Evolutionary conservation across 2,113 vertebrate species (phyloP), one percentile per base, ranked within the genome.

Genomic region (Phylloscopus trochiloides): DNA sequence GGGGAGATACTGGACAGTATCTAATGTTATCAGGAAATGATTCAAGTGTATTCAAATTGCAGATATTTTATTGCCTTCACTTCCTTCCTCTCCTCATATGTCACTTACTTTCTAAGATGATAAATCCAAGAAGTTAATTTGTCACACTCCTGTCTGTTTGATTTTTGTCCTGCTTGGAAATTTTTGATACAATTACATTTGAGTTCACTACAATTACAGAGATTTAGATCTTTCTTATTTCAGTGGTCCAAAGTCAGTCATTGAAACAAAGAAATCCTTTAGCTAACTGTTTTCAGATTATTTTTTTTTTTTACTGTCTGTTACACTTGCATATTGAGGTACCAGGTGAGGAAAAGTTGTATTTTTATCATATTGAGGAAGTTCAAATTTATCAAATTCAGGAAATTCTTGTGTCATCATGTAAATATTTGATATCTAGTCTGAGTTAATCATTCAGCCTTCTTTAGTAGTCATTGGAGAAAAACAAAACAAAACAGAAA

Each of bases 1-100:
- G 73, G 50, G 17, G 24, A 7, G 8, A 42, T 87, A 42, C 36
- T 50, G 75, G 28, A 17, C 17, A 24, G 12, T 29, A 66, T 51
- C 54, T 85, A 50, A 14, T 65, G 14, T 51, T 91, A 42, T 18
- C 34, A 66, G 50, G 18, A 86, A 90, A 96, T 82, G 70, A 79
- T 95, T 45, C 52, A 96, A 92, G 90, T 90, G 2, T 87, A 91
- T 92, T 95, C 73, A 90, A 75, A 94, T 58, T 96, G 22, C n/a
- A 61, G 50, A 38, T 75, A 78, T 72, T 78, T 84, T 57, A 52
- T 62, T 86, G 34, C 29, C 24, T 45, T 72, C 51, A 11, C 31
- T 93, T 74, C 29, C 29, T 82, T 62, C 20, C 10, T 72, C 29
- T 91, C 11, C 17, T 93, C 26, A 19, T 45, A 17, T 72, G 48